phyloP scores from a whole-genome alignment of 2,888 invertebrate species.

The Leptogaster cylindrica region DNA sequence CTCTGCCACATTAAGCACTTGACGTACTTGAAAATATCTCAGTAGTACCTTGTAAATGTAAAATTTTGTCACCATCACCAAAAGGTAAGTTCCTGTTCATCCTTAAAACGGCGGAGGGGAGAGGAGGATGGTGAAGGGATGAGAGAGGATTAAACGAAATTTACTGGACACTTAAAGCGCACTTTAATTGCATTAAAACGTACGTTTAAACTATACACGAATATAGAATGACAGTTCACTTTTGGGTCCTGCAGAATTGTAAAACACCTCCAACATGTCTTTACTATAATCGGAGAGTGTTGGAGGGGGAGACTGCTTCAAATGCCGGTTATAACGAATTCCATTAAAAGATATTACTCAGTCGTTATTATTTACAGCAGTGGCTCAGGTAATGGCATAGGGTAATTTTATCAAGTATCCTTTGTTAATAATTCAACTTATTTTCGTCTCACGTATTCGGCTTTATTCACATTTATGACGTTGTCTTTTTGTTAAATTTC shows the following conservation, averaged over 20 bases:
- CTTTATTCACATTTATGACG: not conserved
- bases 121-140: too few relatives aligned
- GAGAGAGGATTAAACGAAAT: conserved; percentile 1
- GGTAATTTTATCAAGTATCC: conserved; percentile 4
- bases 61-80: too few relatives aligned
- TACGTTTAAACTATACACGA: not conserved
- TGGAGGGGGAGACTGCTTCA: not conserved
- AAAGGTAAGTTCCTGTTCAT: too few relatives aligned
- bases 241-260: not conserved
- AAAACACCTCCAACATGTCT: not conserved
- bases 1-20: too few relatives aligned
- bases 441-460: conserved; percentile 1
- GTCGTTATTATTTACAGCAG: conserved; percentile 9
- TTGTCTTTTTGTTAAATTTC: not conserved
- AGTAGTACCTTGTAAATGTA: too few relatives aligned
- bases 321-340: conserved; percentile 7
- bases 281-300: too few relatives aligned
- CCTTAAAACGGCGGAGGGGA: too few relatives aligned
- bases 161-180: conserved; percentile 6
- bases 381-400: not conserved
- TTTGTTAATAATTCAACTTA: conserved; percentile 4
- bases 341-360: conserved; percentile 4
- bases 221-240: not conserved
- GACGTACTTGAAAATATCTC: too few relatives aligned
- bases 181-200: conserved; percentile 4